Evolutionary conservation across 2,113 vertebrate genomes (phyloP), one percentile per base, ranked within the genome.

Genomic region (Thunnus thynnus): DNA sequence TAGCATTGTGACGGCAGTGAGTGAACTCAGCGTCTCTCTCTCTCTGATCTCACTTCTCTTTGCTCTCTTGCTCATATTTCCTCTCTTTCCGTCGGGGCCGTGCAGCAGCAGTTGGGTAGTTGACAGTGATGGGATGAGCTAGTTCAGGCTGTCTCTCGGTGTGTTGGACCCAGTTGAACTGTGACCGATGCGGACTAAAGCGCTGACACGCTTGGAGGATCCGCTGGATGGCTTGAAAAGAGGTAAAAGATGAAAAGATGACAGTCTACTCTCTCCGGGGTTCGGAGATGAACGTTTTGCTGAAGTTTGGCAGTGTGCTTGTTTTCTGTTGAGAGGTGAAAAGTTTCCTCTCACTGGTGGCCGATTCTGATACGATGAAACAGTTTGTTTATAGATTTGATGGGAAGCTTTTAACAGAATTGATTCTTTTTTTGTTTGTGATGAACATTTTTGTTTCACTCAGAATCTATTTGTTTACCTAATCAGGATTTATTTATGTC

Each of bases 121-220:
- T 20, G 60, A 56, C 71, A 17, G 71, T n/a, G 70, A 69, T 80
- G 81, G 76, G 85, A 72, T 88, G 82, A 83, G 74, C 55, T 61
- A 36, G 77, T 46, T 56, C 60, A 27, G 72, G 84, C 76, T 51
- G n/a, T 76, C 61, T 83, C 73, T 71, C 20, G 41, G 52, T 73
- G 62, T 74, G 60, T 72, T 51, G 61, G 76, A 68, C 61, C 55
- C 11, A 60, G 56, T 8, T 56, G 47, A 86, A 72, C 47, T 55
- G 71, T 78, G 70, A 92, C 87, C 69, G 46, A 95, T 95, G 95
- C 80, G 89, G 92, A 93, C 90, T 71, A 91, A 91, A 63, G 74
- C 83, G 78, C 78, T 55, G 61, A 58, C 36, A 77, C 46, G 56
- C 13, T 56, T 13, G 32, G 91, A 89, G 68, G 86, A 90, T 58